Evolutionary conservation across 2,888 invertebrate genomes (phyloP), one percentile per base, ranked within the genome.

Genomic region (Iselma pallidipennis): DNA sequence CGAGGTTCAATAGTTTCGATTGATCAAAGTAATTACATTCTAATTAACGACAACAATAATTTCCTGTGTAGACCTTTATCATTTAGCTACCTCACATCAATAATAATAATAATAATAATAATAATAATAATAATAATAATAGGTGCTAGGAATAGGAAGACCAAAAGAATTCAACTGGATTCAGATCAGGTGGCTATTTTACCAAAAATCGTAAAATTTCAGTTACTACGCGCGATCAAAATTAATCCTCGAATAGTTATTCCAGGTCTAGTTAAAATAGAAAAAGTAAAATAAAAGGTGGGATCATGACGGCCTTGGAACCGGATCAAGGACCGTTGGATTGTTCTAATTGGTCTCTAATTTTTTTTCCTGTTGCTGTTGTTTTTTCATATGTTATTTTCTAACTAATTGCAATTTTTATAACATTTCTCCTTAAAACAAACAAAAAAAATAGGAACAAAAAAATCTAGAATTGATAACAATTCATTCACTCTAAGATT

Each of bases 1-100:
- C 71, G 60, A 71, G 68, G 74, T 71, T 72, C 73, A 71, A 69
- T 71, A 72, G 67, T 71, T 74, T 69, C 59, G 57, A 56, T 60
- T 31, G 9, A 2, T 16, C 2, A 37, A 37, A 19, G 19, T 42
- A 42, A 19, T 19, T 19, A 42, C 7, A 19, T 19, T 19, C 31
- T 42, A 42, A 42, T 42, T 21, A 42, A 16, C 19, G 16, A 16
- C 16, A 4, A 25, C 25, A 25, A 28, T 26, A 26, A 21, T 16
- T 42, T 16, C 42, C 12, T 37, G 16, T 37, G n/a, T n/a, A 16
- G n/a, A 16, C 4, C 16, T 37, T 37, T 6, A 14, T 37, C 42
- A 45, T 21, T 45, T 16, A 42, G 7, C 48, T 45, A 45, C 12
- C 14, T n/a, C 42, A 42, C 42, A 42, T 4, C 42, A 42, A 42